Evolutionary conservation across 2,113 vertebrate genomes (phyloP), one percentile per base, ranked within the genome.

Genomic region (Corvus moneduloides): DNA sequence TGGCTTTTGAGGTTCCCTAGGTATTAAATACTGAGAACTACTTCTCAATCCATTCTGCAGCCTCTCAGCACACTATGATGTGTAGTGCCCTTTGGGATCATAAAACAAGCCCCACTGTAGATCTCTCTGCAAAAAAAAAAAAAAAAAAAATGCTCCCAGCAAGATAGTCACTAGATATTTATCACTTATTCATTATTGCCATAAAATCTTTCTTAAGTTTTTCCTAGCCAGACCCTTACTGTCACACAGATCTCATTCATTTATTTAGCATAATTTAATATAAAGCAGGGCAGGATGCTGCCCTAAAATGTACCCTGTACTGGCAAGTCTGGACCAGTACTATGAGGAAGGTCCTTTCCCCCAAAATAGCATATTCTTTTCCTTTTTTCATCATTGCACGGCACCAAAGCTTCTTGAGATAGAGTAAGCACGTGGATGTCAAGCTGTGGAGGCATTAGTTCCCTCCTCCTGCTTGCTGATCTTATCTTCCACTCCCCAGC

Each of bases 1-100:
- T 56, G 64, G 71, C 73, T 94, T 94, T 89, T 81, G 84, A 94
- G 62, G 83, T 87, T 95, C 74, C 66, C 82, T 62, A 79, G 84
- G 58, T 91, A 81, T 83, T 89, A 91, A 84, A n/a, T 83, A 89
- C 54, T 49, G 62, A 89, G 81, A 94, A 87, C 68, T 79, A 37
- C 44, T 90, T 77, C 55, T 54, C 78, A 73, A 51, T 79, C 87
- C 83, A 33, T 62, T 93, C 81, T 87, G 49, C 67, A 49, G 18
- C 54, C 74, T 90, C 37, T 87, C 61, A 68, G 73, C 86, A 81
- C 72, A 37, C 43, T 85, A 6, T 22, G 43, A 64, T 92, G 11
- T 41, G 13, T 66, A 55, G 46, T 61, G 76, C 44, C 86, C 56
- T 91, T 68, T 84, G 87, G 84, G 86, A 87, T 84, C 39, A 87